These are phyloP conservation scores for Gila orcuttii DNA, from an alignment of 2,113 vertebrate species.

Conservation along the genomic window DNA sequence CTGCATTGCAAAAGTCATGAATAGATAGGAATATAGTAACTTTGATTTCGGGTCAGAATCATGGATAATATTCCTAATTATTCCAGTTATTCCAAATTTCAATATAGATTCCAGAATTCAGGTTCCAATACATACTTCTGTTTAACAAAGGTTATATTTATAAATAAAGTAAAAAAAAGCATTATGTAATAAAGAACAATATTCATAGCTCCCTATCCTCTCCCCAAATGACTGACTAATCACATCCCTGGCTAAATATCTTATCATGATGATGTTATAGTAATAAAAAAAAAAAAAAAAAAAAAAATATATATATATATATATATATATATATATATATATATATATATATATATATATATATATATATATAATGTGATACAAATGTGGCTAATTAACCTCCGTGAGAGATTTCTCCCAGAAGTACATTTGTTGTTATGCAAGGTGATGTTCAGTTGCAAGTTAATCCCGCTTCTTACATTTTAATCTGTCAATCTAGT, in stretches of 20 bases:
- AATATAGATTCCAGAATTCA: not conserved
- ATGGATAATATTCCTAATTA: not conserved
- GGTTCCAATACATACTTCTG: not conserved
- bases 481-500: conserved; percentile 12
- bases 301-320: too few relatives aligned
- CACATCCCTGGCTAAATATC: not conserved
- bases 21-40: not conserved
- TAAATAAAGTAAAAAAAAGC: not conserved
- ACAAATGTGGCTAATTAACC: not conserved
- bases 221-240: not conserved
- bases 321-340: too few relatives aligned
- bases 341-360: too few relatives aligned
- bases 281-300: not conserved
- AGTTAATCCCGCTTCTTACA: not conserved
- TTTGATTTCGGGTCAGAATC: not conserved
- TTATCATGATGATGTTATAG: not conserved
- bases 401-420: not conserved
- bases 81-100: not conserved
- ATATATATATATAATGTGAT: not conserved
- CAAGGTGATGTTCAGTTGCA: conserved; percentile 5
- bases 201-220: not conserved
- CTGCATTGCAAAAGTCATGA: not conserved
- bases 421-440: too few relatives aligned
- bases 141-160: too few relatives aligned
- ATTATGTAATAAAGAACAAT: not conserved